Evolutionary conservation across 1,140 invertebrate genomes (phyloP).

Genomic region (Drosophila albomicans): DNA sequence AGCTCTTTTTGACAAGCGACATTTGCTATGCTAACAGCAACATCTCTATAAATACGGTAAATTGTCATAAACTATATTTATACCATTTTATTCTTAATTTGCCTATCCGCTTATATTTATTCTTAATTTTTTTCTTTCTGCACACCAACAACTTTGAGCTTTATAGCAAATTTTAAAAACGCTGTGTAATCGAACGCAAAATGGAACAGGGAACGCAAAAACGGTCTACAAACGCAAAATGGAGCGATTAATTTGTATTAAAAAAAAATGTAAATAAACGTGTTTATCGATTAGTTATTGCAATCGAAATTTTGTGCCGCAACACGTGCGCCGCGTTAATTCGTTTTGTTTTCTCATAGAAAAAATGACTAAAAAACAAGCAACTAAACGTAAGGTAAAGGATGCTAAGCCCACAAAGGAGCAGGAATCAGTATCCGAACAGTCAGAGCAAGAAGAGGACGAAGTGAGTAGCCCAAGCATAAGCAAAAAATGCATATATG

Average conservation of each 20-base stretch:
- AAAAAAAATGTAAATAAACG: constrained; percentile 7
- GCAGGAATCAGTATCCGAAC: constrained; percentile 42
- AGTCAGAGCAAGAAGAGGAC: constrained; percentile 67
- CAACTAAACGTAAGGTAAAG: constrained; percentile 65
- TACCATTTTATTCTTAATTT: no score
- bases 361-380: constrained; percentile 67
- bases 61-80: no score
- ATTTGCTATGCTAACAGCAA: no score
- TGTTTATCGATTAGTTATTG: constrained; percentile 23
- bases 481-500: neutral
- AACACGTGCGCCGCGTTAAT: constrained; percentile 71
- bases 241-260: constrained; percentile 12
- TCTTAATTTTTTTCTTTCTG: constrained; percentile 25
- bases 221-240: constrained; percentile 1
- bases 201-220: constrained; percentile 8
- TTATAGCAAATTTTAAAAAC: constrained; percentile 10
- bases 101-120: neutral
- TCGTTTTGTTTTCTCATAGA: constrained; percentile 72
- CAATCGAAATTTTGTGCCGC: constrained; percentile 57
- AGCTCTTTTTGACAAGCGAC: no score
- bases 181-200: constrained; percentile 1
- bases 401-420: constrained; percentile 55
- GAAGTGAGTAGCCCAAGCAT: constrained; percentile 44
- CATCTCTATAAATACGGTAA: no score
- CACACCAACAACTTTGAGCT: neutral